Base-by-base conservation (phyloP, 1,140 invertebrate species). In the Limonius californicus region DNA sequence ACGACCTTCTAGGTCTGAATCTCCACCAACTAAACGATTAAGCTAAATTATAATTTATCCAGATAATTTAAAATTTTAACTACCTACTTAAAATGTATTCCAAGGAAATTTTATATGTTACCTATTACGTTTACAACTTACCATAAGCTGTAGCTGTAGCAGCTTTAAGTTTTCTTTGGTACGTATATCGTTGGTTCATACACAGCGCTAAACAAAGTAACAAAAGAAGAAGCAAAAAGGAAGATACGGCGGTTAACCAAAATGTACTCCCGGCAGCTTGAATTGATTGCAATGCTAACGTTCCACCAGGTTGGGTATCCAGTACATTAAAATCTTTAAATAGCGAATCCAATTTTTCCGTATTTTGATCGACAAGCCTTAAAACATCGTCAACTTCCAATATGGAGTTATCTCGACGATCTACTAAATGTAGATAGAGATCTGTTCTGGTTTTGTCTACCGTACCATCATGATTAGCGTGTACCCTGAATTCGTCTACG, bases 381-480 rank as follows among this genome's bases (percentile, higher is more conserved):
- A 92, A 82, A 14, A 94, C 91, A 73, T 92, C 85, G 15, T 86
- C 82, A 0, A 94, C 92, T 75, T 95, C 93, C 60, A 96, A 80
- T 19, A 97, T 94, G 2, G 92, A 92, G 80, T 97, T 92, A 72
- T 97, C 92, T 19, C 86, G 82, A 35, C 87, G 85, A 77, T 96
- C 87, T 2, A 98, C 94, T 54, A 97, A 85, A 78, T 98, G 95
- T 66, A 98, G 79, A 73, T 95, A 97, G 57, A 98, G 79, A 78
- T 97, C 95, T 1, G 94, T 97, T 73, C 94, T 90, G 1, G 94
- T 97, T 70, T 93, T 89, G 77, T 98, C 95, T 0, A 97, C 91
- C 0, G 91, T 89, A 6, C 95, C 95, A 70, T 94, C 90, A 67
- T 89, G 85, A 73, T 95, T 95, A 72, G 94, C 91, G 74, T 98